These are phyloP conservation scores for Parnassius apollo DNA, from an alignment of 2,888 invertebrate genomes.

Conservation along the genomic window DNA sequence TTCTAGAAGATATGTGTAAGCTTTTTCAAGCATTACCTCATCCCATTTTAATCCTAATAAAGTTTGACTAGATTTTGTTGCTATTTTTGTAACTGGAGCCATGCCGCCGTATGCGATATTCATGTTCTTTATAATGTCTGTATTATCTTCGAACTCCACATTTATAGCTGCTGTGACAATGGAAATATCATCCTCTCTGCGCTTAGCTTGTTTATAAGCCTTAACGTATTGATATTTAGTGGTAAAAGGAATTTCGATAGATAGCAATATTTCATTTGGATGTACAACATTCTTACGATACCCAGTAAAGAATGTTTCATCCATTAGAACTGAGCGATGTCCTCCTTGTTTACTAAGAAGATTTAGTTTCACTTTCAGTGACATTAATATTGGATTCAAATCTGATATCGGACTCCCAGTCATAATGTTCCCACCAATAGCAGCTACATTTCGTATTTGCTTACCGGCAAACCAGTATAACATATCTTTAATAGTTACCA, in stretches of 20 bases:
- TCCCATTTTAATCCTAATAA: slow-evolving; percentile 85
- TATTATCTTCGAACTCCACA: slow-evolving; percentile 81
- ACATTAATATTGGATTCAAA: slow-evolving; percentile 94
- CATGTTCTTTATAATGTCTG: slow-evolving; percentile 80
- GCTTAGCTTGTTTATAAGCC: slow-evolving; percentile 91
- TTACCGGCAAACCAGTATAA: slow-evolving; percentile 97
- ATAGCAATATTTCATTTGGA: slow-evolving; percentile 86
- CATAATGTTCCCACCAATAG: slow-evolving; percentile 96
- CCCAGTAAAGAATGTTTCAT: slow-evolving; percentile 89
- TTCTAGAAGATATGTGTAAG: slow-evolving; percentile 83
- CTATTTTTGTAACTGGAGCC: slow-evolving; percentile 93
- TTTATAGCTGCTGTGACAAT: slow-evolving; percentile 91
- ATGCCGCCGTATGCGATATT: slow-evolving; percentile 94
- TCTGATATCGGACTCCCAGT: slow-evolving; percentile 98
- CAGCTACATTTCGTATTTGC: slow-evolving; percentile 97
- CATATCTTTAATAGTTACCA: slow-evolving; percentile 89
- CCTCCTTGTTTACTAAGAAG: slow-evolving; percentile 80
- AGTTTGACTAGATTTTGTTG: slow-evolving; percentile 83
- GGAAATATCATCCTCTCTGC: slow-evolving; percentile 94
- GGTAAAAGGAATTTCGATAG: slow-evolving; percentile 87
- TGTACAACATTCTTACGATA: slow-evolving; percentile 88
- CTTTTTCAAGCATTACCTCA: slow-evolving; percentile 83
- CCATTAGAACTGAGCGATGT: slow-evolving; percentile 83
- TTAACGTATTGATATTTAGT: slow-evolving; percentile 85
- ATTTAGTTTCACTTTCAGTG: slow-evolving; percentile 88